Base-by-base conservation (phyloP, 1,140 invertebrate species). In the Globodera rostochiensis region DNA sequence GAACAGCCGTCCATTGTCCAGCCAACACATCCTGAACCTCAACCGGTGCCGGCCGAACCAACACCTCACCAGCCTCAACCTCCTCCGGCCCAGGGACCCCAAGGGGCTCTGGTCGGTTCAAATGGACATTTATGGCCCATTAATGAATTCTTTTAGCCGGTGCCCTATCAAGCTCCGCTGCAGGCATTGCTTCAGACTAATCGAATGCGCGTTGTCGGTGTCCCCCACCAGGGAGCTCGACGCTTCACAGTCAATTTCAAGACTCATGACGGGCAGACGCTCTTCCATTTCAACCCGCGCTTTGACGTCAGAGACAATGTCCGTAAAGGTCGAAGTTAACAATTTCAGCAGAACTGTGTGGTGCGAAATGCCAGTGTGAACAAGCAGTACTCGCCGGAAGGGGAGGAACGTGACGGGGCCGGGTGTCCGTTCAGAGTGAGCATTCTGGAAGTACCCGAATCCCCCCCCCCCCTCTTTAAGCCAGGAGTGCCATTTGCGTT, bases 271-370 rank as follows among this genome's bases (percentile, higher is more conserved):
- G 80, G 80, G 6, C 75, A 81, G 69, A 74, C 73, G 21, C 53
- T 81, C 1, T 81, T 81, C 74, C 74, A 81, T 19, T 81, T 81
- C n/a, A 81, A 81, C 6, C 46, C 80, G 4, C 73, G 80, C 25
- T 74, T 81, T 67, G 80, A 81, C 70, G 80, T 81, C n/a, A 71
- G 46, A 71, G 9, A 15, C 25, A 71, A 71, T 71, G 36, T 6
- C 11, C 13, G 6, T 25, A 13, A 47, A 50, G 47, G 21, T 19
- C 11, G 46, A 36, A 9, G 11, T n/a, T 9, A 53, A n/a, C 45
- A n/a, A 75, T 53, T 80, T 36, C 36, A 81, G 80, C 80, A 81
- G 79, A 81, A 81, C 66, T 81, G 80, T 53, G 64, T 81, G 15
- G 80, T 81, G 49, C 71, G 80, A 9, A 81, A 81, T 53, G 74